phyloP scores from a whole-genome alignment of 53 echinoderm and acorn worm genomes.

The Stichopus horrens region DNA sequence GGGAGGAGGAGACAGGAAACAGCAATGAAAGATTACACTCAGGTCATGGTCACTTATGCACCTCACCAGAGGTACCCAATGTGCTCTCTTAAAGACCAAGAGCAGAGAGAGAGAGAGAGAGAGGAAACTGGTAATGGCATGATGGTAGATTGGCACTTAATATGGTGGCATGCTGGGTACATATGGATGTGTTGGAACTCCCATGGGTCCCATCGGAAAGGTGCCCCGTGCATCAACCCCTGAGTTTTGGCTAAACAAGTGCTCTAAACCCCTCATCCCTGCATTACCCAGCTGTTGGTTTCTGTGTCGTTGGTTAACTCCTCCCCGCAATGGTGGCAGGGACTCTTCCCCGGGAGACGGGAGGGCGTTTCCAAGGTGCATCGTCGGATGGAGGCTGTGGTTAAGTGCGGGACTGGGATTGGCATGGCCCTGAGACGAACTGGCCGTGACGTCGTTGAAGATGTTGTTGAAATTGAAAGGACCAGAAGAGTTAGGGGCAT shows the following conservation, averaged over 20 bases:
- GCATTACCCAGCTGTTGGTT: slow-evolving; percentile 79
- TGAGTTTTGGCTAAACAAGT: slow-evolving; percentile 72
- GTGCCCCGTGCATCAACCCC: slow-evolving; percentile 64
- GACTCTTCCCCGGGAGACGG: slow-evolving; percentile 72
- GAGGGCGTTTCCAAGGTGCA: slow-evolving; percentile 75
- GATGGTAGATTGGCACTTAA: not conserved
- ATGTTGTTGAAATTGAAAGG: slow-evolving; percentile 86
- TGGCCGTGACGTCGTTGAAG: slow-evolving; percentile 71
- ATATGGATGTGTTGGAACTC: slow-evolving; percentile 61
- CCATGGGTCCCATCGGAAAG: slow-evolving; percentile 78
- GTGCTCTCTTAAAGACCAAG: too few species aligned
- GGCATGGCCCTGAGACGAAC: slow-evolving; percentile 53
- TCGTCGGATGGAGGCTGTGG: slow-evolving; percentile 53
- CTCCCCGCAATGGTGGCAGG: slow-evolving; percentile 62
- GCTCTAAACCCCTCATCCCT: slow-evolving; percentile 60
- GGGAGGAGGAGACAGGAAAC: too few species aligned
- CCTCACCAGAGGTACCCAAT: too few species aligned
- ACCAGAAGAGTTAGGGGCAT: slow-evolving; percentile 50
- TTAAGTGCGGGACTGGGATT: slow-evolving; percentile 56
- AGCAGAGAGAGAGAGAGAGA: not conserved
- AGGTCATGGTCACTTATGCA: too few species aligned
- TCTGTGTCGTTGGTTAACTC: slow-evolving; percentile 58
- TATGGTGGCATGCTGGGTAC: slow-evolving; percentile 54
- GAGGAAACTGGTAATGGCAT: not conserved
- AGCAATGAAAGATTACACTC: too few species aligned